phyloP scores from a whole-genome alignment of 2,888 invertebrate genomes.

The Hypomecis atomaria region DNA sequence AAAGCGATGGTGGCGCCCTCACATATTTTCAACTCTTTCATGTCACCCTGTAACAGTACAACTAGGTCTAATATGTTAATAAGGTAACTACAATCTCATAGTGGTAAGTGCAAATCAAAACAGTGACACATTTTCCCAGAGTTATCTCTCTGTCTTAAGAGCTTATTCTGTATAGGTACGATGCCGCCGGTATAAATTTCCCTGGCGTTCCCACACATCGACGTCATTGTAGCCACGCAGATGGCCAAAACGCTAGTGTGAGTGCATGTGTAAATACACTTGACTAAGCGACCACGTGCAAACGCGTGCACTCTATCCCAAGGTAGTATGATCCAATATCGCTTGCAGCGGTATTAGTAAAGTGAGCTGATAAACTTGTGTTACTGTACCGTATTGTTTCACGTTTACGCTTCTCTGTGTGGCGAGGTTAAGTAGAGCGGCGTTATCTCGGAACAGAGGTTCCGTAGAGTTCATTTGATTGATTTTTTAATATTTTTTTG shows the following conservation, averaged over 20 bases:
- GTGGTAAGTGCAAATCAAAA: not conserved
- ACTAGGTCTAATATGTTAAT: too few relatives aligned
- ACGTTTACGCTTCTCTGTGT: slow-evolving; percentile 83
- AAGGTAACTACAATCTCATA: too few relatives aligned
- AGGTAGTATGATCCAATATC: slow-evolving; percentile 50
- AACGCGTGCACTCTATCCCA: slow-evolving; percentile 48
- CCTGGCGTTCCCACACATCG: slow-evolving; percentile 78
- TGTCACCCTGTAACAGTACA: too few relatives aligned
- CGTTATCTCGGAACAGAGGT: slow-evolving; percentile 82
- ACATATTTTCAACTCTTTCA: too few relatives aligned
- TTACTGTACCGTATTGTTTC: slow-evolving; percentile 84
- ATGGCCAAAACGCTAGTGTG: slow-evolving; percentile 61
- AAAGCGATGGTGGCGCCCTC: too few relatives aligned
- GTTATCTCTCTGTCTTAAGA: not conserved
- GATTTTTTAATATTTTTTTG: slow-evolving; percentile 30
- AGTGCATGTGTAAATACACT: slow-evolving; percentile 64
- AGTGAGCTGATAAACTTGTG: slow-evolving; percentile 69
- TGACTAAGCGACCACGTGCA: slow-evolving; percentile 46
- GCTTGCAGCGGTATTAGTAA: slow-evolving; percentile 43
- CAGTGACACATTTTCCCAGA: not conserved
- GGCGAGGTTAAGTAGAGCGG: slow-evolving; percentile 84
- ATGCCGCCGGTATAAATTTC: slow-evolving; percentile 70
- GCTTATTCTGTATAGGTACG: slow-evolving; percentile 7
- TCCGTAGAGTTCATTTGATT: slow-evolving; percentile 75
- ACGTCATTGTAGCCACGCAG: slow-evolving; percentile 63